phyloP scores from a whole-genome alignment of 2,113 vertebrate genomes.

The Talpa occidentalis region DNA sequence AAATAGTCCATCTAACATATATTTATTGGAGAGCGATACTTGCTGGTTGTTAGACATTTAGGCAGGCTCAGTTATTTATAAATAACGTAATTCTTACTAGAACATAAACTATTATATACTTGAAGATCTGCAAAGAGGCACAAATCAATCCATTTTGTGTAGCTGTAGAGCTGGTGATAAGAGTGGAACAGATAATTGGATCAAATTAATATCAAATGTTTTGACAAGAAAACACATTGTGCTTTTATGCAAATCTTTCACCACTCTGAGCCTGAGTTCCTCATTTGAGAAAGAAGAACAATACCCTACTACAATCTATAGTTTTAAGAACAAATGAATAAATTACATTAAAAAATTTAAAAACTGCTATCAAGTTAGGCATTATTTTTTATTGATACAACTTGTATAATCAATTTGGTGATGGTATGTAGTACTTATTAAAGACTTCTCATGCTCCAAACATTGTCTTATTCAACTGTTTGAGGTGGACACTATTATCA shows the following conservation, averaged over 20 bases:
- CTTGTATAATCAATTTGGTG: neutral
- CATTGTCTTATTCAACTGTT: neutral
- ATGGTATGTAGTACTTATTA: neutral
- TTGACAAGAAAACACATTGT: neutral
- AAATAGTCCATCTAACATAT: neutral
- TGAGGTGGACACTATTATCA: neutral
- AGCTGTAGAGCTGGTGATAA: too few relatives aligned
- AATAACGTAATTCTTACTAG: neutral
- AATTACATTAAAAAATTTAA: neutral
- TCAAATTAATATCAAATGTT: neutral
- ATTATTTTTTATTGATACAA: slow-evolving; percentile 16
- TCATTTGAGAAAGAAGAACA: neutral
- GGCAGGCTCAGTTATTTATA: neutral
- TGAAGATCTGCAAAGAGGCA: neutral
- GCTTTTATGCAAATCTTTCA: neutral
- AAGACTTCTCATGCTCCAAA: neutral
- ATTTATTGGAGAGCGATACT: neutral
- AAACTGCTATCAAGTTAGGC: neutral
- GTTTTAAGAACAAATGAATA: neutral
- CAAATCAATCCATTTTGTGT: neutral
- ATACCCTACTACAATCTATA: neutral
- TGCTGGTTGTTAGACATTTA: neutral
- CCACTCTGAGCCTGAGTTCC: neutral
- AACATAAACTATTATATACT: neutral
- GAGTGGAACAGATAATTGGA: neutral